Conservation (phyloP, 1,140 invertebrate genomes). For the Muscidifurax raptorellus region DNA sequence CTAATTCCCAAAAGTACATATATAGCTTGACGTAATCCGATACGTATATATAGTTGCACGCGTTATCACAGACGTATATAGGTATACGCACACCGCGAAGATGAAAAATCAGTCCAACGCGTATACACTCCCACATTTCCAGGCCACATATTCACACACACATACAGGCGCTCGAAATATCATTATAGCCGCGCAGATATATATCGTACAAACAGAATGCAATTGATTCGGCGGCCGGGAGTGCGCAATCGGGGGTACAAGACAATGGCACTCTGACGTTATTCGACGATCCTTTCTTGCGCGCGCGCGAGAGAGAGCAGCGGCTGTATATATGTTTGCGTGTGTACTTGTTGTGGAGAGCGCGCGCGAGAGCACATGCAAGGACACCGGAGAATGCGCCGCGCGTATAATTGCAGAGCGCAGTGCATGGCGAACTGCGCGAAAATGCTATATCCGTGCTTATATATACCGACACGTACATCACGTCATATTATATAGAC, state of each 20-base stretch:
- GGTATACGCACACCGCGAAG: neutral
- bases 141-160: neutral
- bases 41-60: too few relatives aligned
- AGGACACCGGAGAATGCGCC: conserved; percentile 34
- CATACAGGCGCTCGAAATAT: neutral
- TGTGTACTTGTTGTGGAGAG: conserved; percentile 53
- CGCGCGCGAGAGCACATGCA: neutral
- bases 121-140: neutral
- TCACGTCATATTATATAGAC: too few relatives aligned
- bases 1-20: neutral
- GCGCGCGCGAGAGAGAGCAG: conserved; percentile 44
- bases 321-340: neutral
- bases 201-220: conserved; percentile 19
- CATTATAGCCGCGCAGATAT: neutral
- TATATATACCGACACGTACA: too few relatives aligned
- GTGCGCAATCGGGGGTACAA: conserved; percentile 1
- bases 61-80: neutral
- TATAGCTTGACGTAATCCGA: conserved; percentile 5
- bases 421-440: neutral
- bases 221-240: conserved; percentile 26
- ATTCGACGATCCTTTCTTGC: conserved; percentile 57
- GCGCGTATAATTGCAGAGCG: neutral
- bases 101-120: neutral
- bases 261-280: conserved; percentile 50
- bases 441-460: neutral